A percentile compares a stretch with the other conserved stretches of the same genome.
Evolutionary conservation across 2,797 vertebrate genomes (phyloP).

Genomic region (Lacerta viridis): DNA sequence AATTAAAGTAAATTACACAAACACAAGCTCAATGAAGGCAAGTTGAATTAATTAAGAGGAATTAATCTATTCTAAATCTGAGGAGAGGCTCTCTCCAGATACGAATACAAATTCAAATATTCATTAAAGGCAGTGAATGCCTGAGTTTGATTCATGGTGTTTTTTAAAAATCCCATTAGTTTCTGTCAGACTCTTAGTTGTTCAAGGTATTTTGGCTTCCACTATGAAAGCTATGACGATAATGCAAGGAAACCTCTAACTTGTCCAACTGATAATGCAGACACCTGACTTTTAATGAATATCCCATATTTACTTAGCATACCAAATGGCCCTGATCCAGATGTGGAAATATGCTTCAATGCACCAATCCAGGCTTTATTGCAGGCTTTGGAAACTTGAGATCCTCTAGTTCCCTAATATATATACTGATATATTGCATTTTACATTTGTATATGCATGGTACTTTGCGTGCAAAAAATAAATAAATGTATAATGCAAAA

Average conservation of each 20-base stretch:
- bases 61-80: slow-evolving; percentile 54
- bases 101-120: slow-evolving; percentile 50
- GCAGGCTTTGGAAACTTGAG: no score
- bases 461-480: no score
- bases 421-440: no score
- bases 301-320: not conserved
- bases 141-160: slow-evolving; percentile 17
- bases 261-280: not conserved
- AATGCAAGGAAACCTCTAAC: not conserved
- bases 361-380: not conserved
- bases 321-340: not conserved
- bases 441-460: no score
- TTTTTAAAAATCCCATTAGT: not conserved
- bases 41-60: slow-evolving; percentile 52
- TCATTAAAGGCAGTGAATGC: slow-evolving; percentile 31
- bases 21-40: slow-evolving; percentile 46
- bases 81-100: slow-evolving; percentile 41
- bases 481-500: no score
- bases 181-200: not conserved
- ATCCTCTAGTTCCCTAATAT: no score
- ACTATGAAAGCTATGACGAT: not conserved
- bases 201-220: not conserved
- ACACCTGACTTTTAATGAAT: not conserved
- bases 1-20: slow-evolving; percentile 51
- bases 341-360: not conserved